A percentile compares a stretch with the other conserved stretches of the same genome.
These are phyloP conservation scores for Lacerta viridis DNA, from an alignment of 2,797 vertebrate genomes.

Conservation along the genomic window DNA sequence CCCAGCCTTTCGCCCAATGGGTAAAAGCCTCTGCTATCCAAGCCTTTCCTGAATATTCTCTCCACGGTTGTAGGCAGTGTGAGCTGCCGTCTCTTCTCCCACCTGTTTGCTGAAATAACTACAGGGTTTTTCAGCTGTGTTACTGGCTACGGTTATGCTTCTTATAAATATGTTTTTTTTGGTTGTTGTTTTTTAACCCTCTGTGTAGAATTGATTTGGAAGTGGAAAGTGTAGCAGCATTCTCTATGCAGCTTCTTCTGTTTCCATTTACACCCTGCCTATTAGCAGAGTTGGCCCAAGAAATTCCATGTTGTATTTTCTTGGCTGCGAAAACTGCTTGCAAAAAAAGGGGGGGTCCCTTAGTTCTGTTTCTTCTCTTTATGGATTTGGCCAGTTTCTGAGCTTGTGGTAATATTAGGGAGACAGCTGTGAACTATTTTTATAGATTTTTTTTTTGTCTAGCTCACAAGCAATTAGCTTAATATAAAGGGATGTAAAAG, in stretches of 20 bases:
- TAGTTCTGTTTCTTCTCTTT: neutral
- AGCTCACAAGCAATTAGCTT: neutral
- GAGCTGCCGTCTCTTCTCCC: no score
- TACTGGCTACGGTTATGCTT: no score
- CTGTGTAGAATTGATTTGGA: neutral
- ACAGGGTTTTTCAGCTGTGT: no score
- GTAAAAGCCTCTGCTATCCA: no score
- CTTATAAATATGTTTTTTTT: no score
- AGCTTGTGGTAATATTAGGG: neutral
- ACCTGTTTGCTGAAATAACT: no score
- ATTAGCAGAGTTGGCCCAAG: neutral
- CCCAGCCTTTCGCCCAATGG: no score
- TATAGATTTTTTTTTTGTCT: neutral
- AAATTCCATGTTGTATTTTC: neutral
- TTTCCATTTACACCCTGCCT: neutral
- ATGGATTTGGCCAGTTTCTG: neutral
- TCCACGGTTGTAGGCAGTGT: no score
- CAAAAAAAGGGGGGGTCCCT: neutral
- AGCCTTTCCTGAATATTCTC: no score
- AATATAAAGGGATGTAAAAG: neutral
- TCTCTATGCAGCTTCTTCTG: neutral
- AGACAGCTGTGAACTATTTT: slow-evolving; percentile 37
- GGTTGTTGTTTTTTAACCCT: no score
- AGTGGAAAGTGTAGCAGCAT: neutral
- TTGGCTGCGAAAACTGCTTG: neutral